Percentiles rank a stretch among this genome's conserved stretches.
phyloP scores from a whole-genome alignment of 2,113 vertebrate species.

The Mus pahari region DNA sequence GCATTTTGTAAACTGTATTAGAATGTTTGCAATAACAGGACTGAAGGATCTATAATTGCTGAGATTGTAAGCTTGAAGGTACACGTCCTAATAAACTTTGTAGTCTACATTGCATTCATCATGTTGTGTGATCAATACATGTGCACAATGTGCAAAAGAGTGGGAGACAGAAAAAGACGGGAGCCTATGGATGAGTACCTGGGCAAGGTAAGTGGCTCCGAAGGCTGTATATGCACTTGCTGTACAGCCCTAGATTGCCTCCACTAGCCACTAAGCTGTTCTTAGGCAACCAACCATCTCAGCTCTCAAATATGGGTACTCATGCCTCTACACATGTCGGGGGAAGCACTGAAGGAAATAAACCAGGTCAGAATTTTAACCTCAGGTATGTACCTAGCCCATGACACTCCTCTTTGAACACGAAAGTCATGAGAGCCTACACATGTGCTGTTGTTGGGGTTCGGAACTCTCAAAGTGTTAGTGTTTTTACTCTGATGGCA shows the following conservation, averaged over 20 bases:
- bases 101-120: neutral
- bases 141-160: neutral
- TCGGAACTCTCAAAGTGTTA: neutral
- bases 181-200: no score
- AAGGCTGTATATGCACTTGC: neutral
- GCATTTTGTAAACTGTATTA: neutral
- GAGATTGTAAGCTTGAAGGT: neutral
- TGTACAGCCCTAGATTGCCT: neutral
- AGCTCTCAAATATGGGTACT: neutral
- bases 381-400: neutral
- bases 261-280: neutral
- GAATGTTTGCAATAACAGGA: neutral
- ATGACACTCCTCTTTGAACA: neutral
- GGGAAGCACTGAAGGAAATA: neutral
- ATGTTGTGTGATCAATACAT: neutral
- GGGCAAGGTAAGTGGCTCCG: neutral
- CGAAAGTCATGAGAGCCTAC: neutral
- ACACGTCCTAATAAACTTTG: neutral
- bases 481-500: neutral
- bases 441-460: neutral
- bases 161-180: neutral
- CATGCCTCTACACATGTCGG: neutral
- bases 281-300: neutral
- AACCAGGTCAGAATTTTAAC: neutral
- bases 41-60: neutral